These are phyloP conservation scores for Eupsittula cactorum DNA, from an alignment of 2,113 vertebrate species.

Conservation along the genomic window DNA sequence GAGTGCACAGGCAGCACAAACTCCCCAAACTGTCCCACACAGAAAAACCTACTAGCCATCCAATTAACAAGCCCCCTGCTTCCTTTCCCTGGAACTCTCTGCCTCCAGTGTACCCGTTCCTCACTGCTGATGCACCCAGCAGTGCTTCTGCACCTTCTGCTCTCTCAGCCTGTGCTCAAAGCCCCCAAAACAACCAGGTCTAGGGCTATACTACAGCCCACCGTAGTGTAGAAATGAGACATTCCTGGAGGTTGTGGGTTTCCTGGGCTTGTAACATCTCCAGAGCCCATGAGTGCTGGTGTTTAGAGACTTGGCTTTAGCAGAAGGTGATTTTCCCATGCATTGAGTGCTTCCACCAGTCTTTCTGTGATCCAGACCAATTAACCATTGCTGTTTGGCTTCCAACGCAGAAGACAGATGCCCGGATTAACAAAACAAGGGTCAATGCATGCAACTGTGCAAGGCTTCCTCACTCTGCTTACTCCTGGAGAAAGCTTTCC, in stretches of 20 bases:
- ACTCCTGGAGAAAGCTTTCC: neutral
- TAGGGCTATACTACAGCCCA: neutral
- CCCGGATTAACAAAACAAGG: rapidly evolving
- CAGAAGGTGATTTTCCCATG: neutral
- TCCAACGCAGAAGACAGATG: neutral
- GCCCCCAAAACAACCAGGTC: neutral
- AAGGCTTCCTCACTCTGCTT: rapidly evolving
- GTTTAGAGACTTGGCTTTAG: neutral
- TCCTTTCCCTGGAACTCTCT: neutral
- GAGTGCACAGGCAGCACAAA: neutral
- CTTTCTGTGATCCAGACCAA: neutral
- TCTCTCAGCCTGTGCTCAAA: neutral
- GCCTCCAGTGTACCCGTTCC: neutral
- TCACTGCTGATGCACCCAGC: neutral
- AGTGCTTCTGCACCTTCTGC: neutral
- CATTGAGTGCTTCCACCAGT: neutral
- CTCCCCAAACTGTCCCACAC: neutral
- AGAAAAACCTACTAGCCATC: neutral
- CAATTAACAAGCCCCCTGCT: neutral
- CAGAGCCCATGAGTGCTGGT: neutral
- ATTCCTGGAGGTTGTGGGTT: neutral
- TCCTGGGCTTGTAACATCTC: neutral
- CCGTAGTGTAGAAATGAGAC: rapidly evolving
- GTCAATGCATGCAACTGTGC: neutral
- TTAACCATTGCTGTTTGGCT: neutral